These are phyloP conservation scores for Chauna torquata DNA, from an alignment of 2,113 vertebrate genomes.

Conservation along the genomic window DNA sequence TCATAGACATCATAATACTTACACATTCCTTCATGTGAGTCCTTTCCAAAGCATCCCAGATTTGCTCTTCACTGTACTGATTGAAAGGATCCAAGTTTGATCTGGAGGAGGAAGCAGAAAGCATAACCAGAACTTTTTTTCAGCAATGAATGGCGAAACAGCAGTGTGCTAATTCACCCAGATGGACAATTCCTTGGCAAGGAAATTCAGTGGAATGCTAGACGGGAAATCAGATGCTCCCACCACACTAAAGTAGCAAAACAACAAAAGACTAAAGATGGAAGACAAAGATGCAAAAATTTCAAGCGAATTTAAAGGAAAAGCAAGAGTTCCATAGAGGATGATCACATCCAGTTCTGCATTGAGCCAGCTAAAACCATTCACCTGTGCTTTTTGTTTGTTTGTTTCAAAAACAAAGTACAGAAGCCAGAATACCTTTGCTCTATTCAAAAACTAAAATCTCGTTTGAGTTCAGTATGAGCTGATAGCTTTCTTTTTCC, in stretches of 20 bases:
- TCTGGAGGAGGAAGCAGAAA: slow-evolving; percentile 65
- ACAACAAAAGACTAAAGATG: background rate
- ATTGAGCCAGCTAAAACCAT: background rate
- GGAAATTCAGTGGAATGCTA: no score
- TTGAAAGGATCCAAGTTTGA: slow-evolving; percentile 91
- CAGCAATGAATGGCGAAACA: background rate
- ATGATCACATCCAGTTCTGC: background rate
- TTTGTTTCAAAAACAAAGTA: background rate
- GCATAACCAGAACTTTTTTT: background rate
- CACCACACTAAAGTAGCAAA: background rate
- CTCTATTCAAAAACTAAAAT: background rate
- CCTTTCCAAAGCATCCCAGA: slow-evolving; percentile 91
- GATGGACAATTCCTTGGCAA: no score
- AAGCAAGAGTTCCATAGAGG: background rate
- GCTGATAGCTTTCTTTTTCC: background rate
- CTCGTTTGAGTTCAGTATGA: background rate
- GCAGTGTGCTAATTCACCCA: background rate
- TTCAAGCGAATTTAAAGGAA: background rate
- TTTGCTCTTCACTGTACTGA: slow-evolving; percentile 86
- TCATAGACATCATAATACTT: slow-evolving; percentile 65
- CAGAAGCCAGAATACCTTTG: background rate
- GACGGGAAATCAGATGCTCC: background rate
- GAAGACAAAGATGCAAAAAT: background rate
- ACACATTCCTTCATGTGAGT: slow-evolving; percentile 98
- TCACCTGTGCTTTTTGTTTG: background rate